phyloP scores from a whole-genome alignment of 2,888 invertebrate genomes.

The Arge pagana region DNA sequence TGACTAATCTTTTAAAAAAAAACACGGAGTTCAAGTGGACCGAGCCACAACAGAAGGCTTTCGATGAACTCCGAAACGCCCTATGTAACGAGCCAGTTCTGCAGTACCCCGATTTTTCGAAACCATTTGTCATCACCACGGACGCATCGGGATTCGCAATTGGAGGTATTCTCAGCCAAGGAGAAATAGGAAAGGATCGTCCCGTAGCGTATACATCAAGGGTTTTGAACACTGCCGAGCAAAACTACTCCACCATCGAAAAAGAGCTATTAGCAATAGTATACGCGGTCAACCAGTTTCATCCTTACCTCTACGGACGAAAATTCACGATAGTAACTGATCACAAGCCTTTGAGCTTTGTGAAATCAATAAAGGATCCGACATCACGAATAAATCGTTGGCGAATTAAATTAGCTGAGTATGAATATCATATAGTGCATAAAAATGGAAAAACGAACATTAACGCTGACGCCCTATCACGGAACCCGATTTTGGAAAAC shows the following conservation, averaged over 20 bases:
- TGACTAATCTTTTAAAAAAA: background rate
- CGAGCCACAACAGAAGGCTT: background rate
- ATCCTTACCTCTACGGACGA: background rate
- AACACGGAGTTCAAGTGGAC: background rate
- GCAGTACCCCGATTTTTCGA: background rate
- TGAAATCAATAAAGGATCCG: background rate
- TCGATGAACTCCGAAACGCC: background rate
- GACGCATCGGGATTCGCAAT: background rate
- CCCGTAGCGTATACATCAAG: background rate
- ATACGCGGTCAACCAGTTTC: background rate
- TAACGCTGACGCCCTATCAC: constrained; percentile 1
- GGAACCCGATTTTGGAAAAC: no score
- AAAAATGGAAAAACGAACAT: background rate
- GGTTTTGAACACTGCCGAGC: background rate
- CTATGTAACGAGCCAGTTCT: background rate
- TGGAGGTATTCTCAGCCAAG: background rate
- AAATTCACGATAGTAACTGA: background rate
- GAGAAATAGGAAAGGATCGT: background rate
- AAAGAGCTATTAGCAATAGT: background rate
- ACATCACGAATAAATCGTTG: background rate
- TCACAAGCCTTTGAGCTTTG: background rate
- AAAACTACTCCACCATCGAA: background rate
- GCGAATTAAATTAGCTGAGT: background rate
- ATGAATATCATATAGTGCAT: background rate
- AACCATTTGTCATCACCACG: background rate